Conservation (phyloP, 2,113 vertebrate genomes). For the Sylvietta virens region DNA sequence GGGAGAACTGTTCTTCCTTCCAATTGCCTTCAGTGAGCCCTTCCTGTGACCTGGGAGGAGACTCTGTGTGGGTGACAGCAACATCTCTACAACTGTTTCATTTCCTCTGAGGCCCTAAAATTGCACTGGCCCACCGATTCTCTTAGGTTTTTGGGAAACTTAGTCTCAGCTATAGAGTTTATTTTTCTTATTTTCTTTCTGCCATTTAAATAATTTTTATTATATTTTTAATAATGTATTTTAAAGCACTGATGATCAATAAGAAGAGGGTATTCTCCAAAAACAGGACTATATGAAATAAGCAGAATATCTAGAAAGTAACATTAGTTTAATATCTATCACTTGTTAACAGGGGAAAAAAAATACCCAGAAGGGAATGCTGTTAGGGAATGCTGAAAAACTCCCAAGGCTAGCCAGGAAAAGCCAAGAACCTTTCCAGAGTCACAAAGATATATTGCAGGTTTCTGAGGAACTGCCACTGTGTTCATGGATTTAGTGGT, state of each 20-base stretch:
- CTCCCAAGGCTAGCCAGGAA: background rate
- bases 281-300: background rate
- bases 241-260: background rate
- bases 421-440: background rate
- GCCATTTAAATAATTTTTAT: background rate
- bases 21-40: background rate
- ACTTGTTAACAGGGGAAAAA: background rate
- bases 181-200: background rate
- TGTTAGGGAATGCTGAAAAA: background rate
- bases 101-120: background rate
- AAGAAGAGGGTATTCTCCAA: background rate
- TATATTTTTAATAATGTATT: background rate
- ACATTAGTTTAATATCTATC: background rate
- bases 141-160: background rate
- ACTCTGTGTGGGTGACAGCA: background rate
- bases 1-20: background rate
- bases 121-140: background rate
- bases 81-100: background rate
- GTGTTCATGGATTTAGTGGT: rapidly evolving
- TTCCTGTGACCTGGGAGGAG: background rate
- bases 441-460: background rate
- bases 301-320: background rate
- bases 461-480: background rate
- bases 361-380: background rate
- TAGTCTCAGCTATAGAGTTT: background rate